Evolutionary conservation across 1,140 invertebrate species (phyloP), one percentile per base, ranked within the genome.

Genomic region (Galendromus occidentalis): DNA sequence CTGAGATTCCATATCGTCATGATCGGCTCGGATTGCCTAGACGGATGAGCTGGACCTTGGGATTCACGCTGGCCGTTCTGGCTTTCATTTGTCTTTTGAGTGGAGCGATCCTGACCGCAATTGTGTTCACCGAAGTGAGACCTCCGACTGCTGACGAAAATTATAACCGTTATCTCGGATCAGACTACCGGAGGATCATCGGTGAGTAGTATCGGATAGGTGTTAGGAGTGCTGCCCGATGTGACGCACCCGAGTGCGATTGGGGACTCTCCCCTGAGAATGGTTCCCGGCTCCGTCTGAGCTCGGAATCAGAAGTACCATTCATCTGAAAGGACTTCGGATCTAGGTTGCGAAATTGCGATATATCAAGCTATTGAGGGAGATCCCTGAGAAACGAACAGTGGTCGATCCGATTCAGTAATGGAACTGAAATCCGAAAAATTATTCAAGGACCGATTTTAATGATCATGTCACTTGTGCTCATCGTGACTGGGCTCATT

Each of bases 131-230:
- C 1, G 70, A 72, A 51, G 69, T 72, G 12, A 68, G 70, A 0
- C 71, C 71, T 66, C 71, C 71, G n/a, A 41, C 69, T 17, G 70
- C 69, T 59, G 71, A 72, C 47, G 69, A 70, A 47, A 72, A 72
- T 41, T 72, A 72, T 65, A 66, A 71, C 9, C 44, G 71, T 18
- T 72, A 71, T 66, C 65, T 70, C 28, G 69, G 71, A 0, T 67
- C 71, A 0, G 69, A 72, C 44, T 51, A 70, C 4, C 67, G 66
- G 47, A 44, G 71, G 28, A 44, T 72, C 2, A 64, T 72, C 0
- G 71, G 71, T 64, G 42, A 64, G 67, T 59, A 5, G 7, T 14
- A 28, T 39, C 4, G 9, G 33, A 9, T 6, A 9, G 9, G n/a
- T n/a, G n/a, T n/a, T n/a, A n/a, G n/a, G n/a, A n/a, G n/a, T n/a